Percentiles rank a stretch among this genome's conserved stretches.
These are phyloP conservation scores for Leucophenga maculata DNA, from an alignment of 2,888 invertebrate genomes.

Conservation along the genomic window DNA sequence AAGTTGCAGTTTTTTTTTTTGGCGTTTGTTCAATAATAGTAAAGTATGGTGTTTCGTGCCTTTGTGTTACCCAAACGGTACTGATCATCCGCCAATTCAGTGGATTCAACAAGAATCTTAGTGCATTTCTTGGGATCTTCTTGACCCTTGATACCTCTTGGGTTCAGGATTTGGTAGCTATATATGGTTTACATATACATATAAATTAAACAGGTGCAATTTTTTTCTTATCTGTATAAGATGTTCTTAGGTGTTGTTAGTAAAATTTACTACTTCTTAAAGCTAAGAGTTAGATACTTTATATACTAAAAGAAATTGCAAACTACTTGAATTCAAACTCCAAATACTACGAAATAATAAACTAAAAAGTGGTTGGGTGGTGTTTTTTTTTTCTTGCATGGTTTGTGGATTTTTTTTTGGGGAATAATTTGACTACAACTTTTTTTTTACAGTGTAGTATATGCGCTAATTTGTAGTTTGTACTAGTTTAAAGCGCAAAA, in stretches of 20 bases:
- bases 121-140: constrained; percentile 88
- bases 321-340: background rate
- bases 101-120: constrained; percentile 84
- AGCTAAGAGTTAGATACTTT: background rate
- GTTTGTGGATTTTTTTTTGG: no score
- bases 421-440: no score
- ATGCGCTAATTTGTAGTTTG: no score
- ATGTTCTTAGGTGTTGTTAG: background rate
- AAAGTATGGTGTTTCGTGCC: constrained; percentile 78
- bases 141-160: constrained; percentile 85
- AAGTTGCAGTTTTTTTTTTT: constrained; percentile 27
- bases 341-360: no score
- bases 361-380: no score
- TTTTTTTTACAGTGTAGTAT: no score
- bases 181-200: constrained; percentile 61
- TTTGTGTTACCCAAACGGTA: constrained; percentile 99
- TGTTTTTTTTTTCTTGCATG: no score
- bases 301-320: background rate
- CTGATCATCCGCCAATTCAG: constrained; percentile 90
- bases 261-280: background rate
- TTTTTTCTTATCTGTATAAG: background rate
- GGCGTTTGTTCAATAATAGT: constrained; percentile 23
- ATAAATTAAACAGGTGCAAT: constrained; percentile 23
- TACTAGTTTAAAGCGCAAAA: no score
- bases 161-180: constrained; percentile 99